Base-by-base conservation (phyloP, 2,113 vertebrate genomes). In the Hemiprocne comata region DNA sequence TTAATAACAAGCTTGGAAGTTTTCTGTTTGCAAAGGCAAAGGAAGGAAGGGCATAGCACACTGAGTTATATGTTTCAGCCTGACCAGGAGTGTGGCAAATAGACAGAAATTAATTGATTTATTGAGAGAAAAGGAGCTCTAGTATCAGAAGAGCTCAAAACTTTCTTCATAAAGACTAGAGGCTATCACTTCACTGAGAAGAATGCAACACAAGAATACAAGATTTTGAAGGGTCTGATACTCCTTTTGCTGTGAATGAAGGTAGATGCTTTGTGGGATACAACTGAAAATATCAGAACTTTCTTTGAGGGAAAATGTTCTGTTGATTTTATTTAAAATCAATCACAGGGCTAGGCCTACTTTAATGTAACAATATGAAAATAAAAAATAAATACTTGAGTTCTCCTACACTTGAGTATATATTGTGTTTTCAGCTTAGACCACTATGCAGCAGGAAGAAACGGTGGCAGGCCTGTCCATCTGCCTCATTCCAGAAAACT, bases 101-200 rank as follows among this genome's bases (percentile, higher is more conserved):
- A 79, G 71, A 94, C 81, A 93, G 74, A 48, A 89, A 38, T 74
- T 16, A 88, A 95, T 77, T 94, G 65, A 97, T 97, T 96, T 94
- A 95, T 61, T 92, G 91, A 91, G 70, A 94, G 38, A 46, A 65
- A 78, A 29, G 91, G 85, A 90, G 61, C 90, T 95, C 67, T 81
- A 77, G 84, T 93, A 94, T 62, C 93, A 97, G 95, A 95, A 92
- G 82, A 61, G 28, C 48, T 96, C 50, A 74, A 89, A 95, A 84
- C 44, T 44, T 93, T 94, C 34, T 95, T 92, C 89, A 17, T 69
- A 51, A 79, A 79, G 4, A 62, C 76, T 75, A 96, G 67, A 94
- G 40, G 71, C 86, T 93, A 83, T 86, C 55, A 92, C 44, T 96
- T 91, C 89, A 91, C 76, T 40, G 44, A 95, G 87, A 87, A 91